Evolutionary conservation across 2,888 invertebrate species (phyloP).

Genomic region (Euplexia lucipara): DNA sequence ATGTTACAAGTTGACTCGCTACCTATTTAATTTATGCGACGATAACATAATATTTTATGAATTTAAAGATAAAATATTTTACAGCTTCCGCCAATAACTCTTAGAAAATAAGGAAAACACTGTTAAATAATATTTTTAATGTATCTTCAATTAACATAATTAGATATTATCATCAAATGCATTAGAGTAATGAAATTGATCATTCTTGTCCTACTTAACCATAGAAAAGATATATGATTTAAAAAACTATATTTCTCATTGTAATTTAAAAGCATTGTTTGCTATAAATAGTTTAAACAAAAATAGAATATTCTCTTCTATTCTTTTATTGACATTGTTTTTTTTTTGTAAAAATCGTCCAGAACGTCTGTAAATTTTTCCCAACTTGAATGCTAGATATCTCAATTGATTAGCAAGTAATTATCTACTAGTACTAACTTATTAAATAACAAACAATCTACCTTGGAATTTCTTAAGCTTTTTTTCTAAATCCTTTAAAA

Average conservation of each 20-base stretch:
- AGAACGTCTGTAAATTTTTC: too few relatives aligned
- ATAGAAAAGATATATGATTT: not conserved
- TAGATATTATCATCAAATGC: too few relatives aligned
- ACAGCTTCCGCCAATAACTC: not conserved
- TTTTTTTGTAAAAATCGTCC: too few relatives aligned
- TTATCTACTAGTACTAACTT: not conserved
- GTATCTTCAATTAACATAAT: too few relatives aligned
- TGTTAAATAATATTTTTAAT: not conserved
- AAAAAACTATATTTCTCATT: not conserved
- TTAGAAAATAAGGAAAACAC: not conserved
- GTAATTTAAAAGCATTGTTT: not conserved
- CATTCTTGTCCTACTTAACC: not conserved
- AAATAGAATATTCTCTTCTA: too few relatives aligned
- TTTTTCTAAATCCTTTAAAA: not conserved
- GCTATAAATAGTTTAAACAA: constrained; percentile 27
- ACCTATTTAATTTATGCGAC: not conserved
- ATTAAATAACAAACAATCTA: not conserved
- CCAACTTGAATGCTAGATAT: too few relatives aligned
- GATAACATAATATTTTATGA: too few relatives aligned
- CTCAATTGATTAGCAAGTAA: not conserved
- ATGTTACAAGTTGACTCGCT: not conserved
- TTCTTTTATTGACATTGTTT: too few relatives aligned
- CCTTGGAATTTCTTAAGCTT: constrained; percentile 10
- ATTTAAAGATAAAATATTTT: not conserved
- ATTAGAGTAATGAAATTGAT: not conserved